Conservation (phyloP, 2,888 invertebrate species). For the Tineola bisselliella region DNA sequence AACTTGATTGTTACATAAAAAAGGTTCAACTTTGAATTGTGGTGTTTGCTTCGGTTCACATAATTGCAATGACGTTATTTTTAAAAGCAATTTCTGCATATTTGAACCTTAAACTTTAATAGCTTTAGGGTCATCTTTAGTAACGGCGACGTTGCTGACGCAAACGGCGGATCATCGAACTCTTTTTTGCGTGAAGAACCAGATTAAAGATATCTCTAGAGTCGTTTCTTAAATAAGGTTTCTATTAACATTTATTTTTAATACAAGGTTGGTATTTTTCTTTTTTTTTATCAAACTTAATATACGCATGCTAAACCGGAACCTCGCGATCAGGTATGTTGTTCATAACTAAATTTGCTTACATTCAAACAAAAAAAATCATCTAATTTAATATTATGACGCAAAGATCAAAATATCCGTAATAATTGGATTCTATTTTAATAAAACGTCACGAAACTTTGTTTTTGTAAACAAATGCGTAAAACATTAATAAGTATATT, state of each 20-base stretch:
- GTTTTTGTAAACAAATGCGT: too few species aligned
- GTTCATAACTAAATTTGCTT: background rate
- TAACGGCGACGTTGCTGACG: background rate
- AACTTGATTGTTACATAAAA: too few species aligned
- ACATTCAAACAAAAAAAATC: background rate
- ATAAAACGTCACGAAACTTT: too few species aligned
- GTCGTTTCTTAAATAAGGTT: background rate
- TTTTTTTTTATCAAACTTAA: background rate
- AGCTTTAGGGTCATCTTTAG: background rate
- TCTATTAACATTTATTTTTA: background rate
- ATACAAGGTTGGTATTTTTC: background rate
- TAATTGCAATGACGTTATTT: background rate
- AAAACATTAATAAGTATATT: too few species aligned
- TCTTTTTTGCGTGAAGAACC: constrained; percentile 3
- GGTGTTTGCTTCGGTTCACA: background rate
- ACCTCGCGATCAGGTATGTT: background rate
- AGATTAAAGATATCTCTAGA: background rate
- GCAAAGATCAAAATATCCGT: background rate
- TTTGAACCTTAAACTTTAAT: background rate
- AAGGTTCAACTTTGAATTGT: too few species aligned
- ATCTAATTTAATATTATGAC: background rate
- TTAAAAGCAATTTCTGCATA: background rate
- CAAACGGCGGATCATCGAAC: constrained; percentile 8
- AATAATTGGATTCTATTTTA: background rate
- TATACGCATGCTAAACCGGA: background rate